Evolutionary conservation across 2,113 vertebrate species (phyloP).

Genomic region (Nipponia nippon): DNA sequence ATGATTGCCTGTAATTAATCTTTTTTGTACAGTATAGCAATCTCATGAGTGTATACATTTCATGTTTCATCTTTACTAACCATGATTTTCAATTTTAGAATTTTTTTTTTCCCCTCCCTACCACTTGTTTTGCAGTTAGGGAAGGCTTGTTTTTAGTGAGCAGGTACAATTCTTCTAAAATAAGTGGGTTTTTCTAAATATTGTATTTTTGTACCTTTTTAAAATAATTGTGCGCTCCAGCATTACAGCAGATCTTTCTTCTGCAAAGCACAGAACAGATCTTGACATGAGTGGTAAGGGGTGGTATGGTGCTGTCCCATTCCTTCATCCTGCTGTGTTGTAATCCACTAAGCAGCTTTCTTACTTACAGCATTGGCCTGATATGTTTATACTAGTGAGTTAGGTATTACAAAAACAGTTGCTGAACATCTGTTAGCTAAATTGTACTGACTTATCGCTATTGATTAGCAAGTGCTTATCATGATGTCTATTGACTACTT

Average conservation of each 20-base stretch:
- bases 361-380: neutral
- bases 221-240: neutral
- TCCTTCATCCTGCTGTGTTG: neutral
- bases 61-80: neutral
- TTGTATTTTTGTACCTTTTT: neutral
- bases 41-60: neutral
- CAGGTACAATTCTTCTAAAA: neutral
- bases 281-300: neutral
- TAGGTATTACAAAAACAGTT: neutral
- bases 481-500: constrained; percentile 19
- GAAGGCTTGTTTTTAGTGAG: neutral
- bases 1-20: neutral
- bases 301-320: neutral
- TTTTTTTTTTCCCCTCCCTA: accelerated
- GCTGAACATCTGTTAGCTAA: neutral
- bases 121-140: neutral
- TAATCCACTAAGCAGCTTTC: neutral
- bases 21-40: neutral
- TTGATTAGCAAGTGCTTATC: constrained; percentile 40
- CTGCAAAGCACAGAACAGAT: neutral
- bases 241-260: neutral
- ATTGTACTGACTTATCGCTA: neutral
- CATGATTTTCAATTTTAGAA: neutral
- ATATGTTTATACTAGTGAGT: neutral
- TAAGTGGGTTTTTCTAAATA: neutral